Conservation (phyloP, 2,113 vertebrate species). For the Brachyhypopomus gauderio region DNA sequence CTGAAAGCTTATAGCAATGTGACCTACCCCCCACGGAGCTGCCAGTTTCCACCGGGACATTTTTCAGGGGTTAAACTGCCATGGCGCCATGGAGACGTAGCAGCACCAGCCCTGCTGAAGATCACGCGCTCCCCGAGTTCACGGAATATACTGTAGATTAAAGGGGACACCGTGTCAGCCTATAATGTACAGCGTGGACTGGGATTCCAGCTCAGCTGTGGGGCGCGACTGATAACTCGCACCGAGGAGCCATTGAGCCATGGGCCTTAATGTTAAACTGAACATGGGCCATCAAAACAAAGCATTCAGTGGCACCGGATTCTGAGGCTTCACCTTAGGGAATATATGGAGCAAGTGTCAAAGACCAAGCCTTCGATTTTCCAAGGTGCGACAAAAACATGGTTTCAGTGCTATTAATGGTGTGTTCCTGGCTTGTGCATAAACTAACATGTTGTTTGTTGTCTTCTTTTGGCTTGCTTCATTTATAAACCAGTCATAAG, state of each 20-base stretch:
- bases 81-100: constrained; percentile 7
- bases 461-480: no score
- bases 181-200: constrained; percentile 10
- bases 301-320: constrained; percentile 24
- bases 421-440: not conserved
- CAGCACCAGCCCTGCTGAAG: not conserved
- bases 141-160: constrained; percentile 42
- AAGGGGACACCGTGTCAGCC: constrained; percentile 28
- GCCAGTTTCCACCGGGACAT: not conserved
- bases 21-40: not conserved
- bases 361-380: not conserved
- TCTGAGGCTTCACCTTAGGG: constrained; percentile 41
- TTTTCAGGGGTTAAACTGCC: not conserved
- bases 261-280: constrained; percentile 26
- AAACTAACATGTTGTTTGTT: no score
- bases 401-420: not conserved
- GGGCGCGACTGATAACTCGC: constrained; percentile 1
- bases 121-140: constrained; percentile 12
- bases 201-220: constrained; percentile 2
- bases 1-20: constrained; percentile 22
- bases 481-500: no score
- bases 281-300: constrained; percentile 1
- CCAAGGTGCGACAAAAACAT: not conserved
- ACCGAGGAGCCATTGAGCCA: not conserved
- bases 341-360: constrained; percentile 43